A percentile compares a stretch with the other conserved stretches of the same genome.
Conservation (phyloP, 2,113 vertebrate species). For the Campylomormyrus numenius region DNA sequence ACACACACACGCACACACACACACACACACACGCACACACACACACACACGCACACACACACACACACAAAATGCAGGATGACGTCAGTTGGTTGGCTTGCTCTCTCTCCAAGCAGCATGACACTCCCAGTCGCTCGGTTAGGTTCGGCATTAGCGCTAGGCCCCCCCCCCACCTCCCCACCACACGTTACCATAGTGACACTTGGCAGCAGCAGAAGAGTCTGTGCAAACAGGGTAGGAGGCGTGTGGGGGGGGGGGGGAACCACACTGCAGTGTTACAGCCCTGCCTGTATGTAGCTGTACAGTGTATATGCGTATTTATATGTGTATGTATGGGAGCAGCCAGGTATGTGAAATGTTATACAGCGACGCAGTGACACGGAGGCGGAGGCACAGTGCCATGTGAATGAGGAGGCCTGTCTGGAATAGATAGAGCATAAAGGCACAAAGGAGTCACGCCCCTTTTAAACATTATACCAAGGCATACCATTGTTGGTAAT, state of each 20-base stretch:
- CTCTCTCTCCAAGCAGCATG: background rate
- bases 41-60: background rate
- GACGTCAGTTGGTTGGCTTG: background rate
- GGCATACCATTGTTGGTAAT: background rate
- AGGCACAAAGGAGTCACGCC: background rate
- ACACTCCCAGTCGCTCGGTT: background rate
- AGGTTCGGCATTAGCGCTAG: background rate
- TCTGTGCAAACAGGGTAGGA: conserved; percentile 1
- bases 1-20: background rate
- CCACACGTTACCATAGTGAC: conserved; percentile 14
- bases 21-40: background rate
- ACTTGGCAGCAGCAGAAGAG: background rate
- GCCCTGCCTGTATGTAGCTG: background rate
- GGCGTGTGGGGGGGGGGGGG: background rate
- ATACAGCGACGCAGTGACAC: background rate
- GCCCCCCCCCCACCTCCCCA: background rate
- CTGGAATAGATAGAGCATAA: background rate
- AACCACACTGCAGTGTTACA: background rate
- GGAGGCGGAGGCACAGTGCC: background rate
- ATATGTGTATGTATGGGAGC: background rate
- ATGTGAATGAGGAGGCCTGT: background rate
- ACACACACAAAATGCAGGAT: background rate
- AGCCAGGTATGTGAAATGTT: background rate
- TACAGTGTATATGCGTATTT: background rate
- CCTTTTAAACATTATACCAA: background rate